A percentile compares a stretch with the other conserved stretches of the same genome.
These are phyloP conservation scores for Athetis lepigone DNA, from an alignment of 2,888 invertebrate genomes.

Conservation along the genomic window DNA sequence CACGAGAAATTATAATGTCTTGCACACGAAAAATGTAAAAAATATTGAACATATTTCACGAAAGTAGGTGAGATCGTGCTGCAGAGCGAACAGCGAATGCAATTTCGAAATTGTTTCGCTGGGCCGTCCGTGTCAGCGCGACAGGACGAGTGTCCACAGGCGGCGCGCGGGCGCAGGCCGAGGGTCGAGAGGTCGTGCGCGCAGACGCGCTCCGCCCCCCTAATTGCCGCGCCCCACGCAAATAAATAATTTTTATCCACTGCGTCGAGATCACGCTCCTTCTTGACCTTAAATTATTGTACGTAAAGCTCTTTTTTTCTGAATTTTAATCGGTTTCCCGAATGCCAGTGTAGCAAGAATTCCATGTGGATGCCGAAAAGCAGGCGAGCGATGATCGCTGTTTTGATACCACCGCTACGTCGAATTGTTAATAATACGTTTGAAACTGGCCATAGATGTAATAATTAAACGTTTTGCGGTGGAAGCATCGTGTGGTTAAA, in stretches of 20 bases:
- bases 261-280: conserved; percentile 83
- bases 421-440: conserved; percentile 86
- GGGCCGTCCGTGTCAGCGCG: conserved; percentile 72
- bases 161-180: conserved; percentile 69
- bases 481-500: conserved; percentile 43
- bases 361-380: conserved; percentile 68
- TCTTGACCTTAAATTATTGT: conserved; percentile 87
- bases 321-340: conserved; percentile 83
- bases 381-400: conserved; percentile 74
- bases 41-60: conserved; percentile 59
- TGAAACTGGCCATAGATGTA: conserved; percentile 71
- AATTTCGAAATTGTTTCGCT: conserved; percentile 80
- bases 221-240: conserved; percentile 90
- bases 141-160: conserved; percentile 75
- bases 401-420: conserved; percentile 79
- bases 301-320: conserved; percentile 84
- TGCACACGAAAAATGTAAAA: conserved; percentile 50
- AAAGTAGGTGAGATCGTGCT: conserved; percentile 78
- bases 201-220: conserved; percentile 88
- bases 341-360: conserved; percentile 70
- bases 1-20: conserved; percentile 44
- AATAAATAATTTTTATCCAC: conserved; percentile 90
- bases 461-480: conserved; percentile 70
- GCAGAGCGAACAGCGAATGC: conserved; percentile 71
- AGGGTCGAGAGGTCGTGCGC: conserved; percentile 87